Base-by-base conservation (phyloP, 2,113 vertebrate species). In the Anguilla japonica region DNA sequence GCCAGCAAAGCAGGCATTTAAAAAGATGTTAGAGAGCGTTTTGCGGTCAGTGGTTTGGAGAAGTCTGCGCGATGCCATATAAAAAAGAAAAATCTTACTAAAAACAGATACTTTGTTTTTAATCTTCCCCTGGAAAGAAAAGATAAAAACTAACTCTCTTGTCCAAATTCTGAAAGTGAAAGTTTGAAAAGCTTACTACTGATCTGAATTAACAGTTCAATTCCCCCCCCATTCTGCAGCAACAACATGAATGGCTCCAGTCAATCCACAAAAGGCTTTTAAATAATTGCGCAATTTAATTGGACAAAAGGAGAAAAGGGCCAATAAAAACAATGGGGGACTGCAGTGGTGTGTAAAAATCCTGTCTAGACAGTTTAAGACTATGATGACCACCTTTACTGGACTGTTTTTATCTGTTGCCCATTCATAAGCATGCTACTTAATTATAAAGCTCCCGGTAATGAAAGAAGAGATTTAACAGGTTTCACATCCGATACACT, bases 281-380 rank as follows among this genome's bases (percentile, higher is more conserved):
- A 79, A 87, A 79, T 84, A 63, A 85, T 56, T 41, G 34, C 75
- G 41, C 20, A 75, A 79, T 85, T 63, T 87, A 85, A 85, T 81
- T 83, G 43, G 85, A 71, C 85, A 3, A 50, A 67, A 81, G 41
- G 50, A 39, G 87, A 84, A 41, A 43, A 82, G 5, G 57, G 67
- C 75, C 81, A 84, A 46, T 87, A 85, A 86, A 34, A 89, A 79
- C 67, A 75, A 80, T 22, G 43, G 63, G 18, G 82, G 29, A 82
- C 50, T 34, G 60, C 85, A 67, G 46, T 9, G 85, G 89, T 87
- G 89, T 87, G 86, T 85, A 90, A 84, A 79, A 79, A 84, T 60
- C 81, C 83, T 46, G 89, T 87, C 89, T 90, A 90, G 88, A 89
- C 88, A 34, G 79, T 34, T 57, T 56, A 84, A 82, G 75, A 87